Evolutionary conservation across 2,113 vertebrate genomes (phyloP), one percentile per base, ranked within the genome.

Genomic region (Corynorhinus townsendii): DNA sequence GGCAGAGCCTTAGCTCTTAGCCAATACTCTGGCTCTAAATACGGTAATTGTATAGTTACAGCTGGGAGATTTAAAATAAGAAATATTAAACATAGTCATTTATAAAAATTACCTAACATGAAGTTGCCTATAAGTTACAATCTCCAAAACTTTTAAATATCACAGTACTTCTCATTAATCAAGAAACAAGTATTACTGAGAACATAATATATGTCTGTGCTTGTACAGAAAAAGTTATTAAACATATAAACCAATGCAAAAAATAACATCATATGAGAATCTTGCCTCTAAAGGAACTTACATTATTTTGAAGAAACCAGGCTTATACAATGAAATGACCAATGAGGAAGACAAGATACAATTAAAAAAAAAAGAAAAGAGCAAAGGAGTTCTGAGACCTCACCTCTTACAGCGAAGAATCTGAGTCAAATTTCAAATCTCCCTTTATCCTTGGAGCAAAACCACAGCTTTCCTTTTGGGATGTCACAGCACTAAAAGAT

Each of bases 391-490:
- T 89, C 69, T 40, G 54, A 92, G 43, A 76, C 24, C 52, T 96
- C 66, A 86, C 56, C 89, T 92, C 45, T 76, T 71, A 2, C 11
- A 43, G 49, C 7, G 45, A 79, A 84, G 64, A 73, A 35, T 84
- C 43, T 54, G 38, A 86, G 40, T 87, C 81, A 30, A 68, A 20
- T 83, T 93, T 93, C 86, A 85, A 76, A n/a, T 40, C 59, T 76
- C 45, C 24, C 24, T 79, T 69, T 86, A 59, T 62, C 59, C 43
- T 83, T 0, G 11, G 56, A 94, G 79, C 35, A 77, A 95, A 93
- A 89, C n/a, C 38, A 40, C 62, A 72, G 30, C 69, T 92, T 96
- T 95, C 64, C 17, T 35, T 33, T 93, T 75, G 26, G 93, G 40
- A 82, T 45, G 68, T 24, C 40, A 52, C 7, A 64, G 62, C 38